phyloP scores from a whole-genome alignment of 2,113 vertebrate genomes.

The Strix uralensis region DNA sequence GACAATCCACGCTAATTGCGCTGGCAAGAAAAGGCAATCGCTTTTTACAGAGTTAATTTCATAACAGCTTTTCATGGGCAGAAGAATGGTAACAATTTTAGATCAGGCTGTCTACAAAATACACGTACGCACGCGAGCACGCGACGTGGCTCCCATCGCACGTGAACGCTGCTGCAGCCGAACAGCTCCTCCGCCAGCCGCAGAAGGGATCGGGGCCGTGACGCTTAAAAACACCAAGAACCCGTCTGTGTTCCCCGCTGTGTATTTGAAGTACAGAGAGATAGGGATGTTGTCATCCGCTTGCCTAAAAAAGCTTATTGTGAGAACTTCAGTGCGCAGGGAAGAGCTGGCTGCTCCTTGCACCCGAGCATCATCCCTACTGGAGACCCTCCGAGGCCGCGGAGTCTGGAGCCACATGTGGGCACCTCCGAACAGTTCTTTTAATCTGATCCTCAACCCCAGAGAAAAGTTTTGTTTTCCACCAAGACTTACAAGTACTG shows the following conservation, averaged over 20 bases:
- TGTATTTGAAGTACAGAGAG: accelerated
- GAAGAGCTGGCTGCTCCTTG: neutral
- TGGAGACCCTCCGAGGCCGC: neutral
- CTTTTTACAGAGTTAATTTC: slow-evolving; percentile 28
- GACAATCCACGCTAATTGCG: slow-evolving; percentile 58
- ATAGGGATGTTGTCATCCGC: accelerated
- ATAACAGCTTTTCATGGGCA: neutral
- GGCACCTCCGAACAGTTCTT: neutral
- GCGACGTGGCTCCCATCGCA: neutral
- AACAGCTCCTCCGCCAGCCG: neutral
- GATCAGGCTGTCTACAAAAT: neutral
- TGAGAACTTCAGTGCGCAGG: neutral
- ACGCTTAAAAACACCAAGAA: neutral
- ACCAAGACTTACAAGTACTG: neutral
- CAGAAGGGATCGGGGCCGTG: neutral
- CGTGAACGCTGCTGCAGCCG: neutral
- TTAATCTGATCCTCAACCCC: neutral
- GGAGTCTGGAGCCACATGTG: accelerated
- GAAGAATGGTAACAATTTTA: neutral
- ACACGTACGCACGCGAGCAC: accelerated
- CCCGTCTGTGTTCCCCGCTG: neutral
- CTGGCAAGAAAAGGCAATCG: slow-evolving; percentile 24
- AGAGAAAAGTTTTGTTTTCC: neutral
- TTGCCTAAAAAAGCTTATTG: accelerated
- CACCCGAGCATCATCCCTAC: accelerated